These are phyloP conservation scores for Allolobophora icterica DNA, from an alignment of 2,888 invertebrate species.

Conservation along the genomic window DNA sequence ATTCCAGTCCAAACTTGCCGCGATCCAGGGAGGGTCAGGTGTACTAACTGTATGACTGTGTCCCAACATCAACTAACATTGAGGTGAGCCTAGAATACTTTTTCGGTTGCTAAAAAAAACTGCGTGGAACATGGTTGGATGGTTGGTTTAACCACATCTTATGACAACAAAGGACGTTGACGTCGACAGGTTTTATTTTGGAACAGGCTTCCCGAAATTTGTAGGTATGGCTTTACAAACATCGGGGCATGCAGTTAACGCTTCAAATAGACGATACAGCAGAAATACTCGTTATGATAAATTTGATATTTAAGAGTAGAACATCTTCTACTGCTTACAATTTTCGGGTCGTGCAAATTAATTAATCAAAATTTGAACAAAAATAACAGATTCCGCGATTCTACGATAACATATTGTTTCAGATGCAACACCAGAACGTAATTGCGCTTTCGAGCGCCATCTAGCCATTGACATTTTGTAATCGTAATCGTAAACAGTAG, in stretches of 20 bases:
- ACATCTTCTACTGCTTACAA: background rate
- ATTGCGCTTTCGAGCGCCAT: background rate
- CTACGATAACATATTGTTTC: background rate
- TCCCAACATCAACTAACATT: background rate
- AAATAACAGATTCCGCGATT: background rate
- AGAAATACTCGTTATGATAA: background rate
- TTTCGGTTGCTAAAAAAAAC: background rate
- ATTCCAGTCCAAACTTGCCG: background rate
- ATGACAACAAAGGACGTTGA: too few species aligned
- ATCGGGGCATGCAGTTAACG: background rate
- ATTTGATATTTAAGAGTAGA: background rate
- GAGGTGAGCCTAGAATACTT: background rate
- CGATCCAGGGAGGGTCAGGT: background rate
- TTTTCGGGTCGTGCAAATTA: background rate
- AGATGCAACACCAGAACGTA: background rate
- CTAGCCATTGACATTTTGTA: background rate
- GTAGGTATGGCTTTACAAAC: background rate
- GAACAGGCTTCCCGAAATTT: background rate
- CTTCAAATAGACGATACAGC: background rate
- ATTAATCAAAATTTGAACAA: conserved; percentile 17
- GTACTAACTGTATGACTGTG: too few species aligned
- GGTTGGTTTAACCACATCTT: too few species aligned
- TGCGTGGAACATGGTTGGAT: background rate
- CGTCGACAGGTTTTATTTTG: background rate
- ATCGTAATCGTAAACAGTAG: too few species aligned